A percentile compares a stretch with the other conserved stretches of the same genome.
phyloP scores from a whole-genome alignment of 1,140 invertebrate species.

The Teleopsis dalmanni region DNA sequence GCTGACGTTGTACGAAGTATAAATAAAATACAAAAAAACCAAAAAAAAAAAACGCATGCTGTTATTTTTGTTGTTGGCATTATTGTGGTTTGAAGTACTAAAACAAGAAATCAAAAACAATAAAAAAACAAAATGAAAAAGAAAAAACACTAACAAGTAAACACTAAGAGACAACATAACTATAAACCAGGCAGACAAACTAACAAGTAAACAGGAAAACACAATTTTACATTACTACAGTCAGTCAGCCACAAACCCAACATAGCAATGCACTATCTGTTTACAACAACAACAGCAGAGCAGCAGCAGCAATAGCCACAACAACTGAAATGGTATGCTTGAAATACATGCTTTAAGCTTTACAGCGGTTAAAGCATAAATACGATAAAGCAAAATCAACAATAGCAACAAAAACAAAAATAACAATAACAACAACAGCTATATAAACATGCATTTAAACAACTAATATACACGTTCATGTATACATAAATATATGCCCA shows the following conservation, averaged over 20 bases:
- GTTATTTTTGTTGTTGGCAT: too few relatives aligned
- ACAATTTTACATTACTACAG: background rate
- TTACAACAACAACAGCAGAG: too few relatives aligned
- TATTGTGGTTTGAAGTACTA: too few relatives aligned
- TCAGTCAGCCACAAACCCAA: background rate
- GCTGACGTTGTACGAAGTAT: too few relatives aligned
- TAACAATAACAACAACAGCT: slow-evolving; percentile 8
- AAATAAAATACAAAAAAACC: too few relatives aligned
- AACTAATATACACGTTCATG: background rate
- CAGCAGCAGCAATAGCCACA: background rate
- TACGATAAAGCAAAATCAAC: background rate
- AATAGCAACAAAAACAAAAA: slow-evolving; percentile 6
- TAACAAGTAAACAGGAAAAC: background rate
- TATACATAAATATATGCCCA: background rate
- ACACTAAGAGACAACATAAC: background rate
- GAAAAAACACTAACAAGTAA: background rate
- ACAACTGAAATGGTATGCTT: background rate
- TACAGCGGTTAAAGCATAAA: too few relatives aligned
- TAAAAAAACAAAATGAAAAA: background rate
- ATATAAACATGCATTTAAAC: background rate
- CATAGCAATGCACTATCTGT: background rate
- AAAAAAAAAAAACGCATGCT: too few relatives aligned
- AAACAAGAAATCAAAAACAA: too few relatives aligned
- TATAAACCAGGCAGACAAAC: background rate
- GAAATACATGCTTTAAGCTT: too few relatives aligned